A percentile compares a stretch with the other conserved stretches of the same genome.
These are phyloP conservation scores for Polia nebulosa DNA, from an alignment of 2,888 invertebrate species.

Conservation along the genomic window DNA sequence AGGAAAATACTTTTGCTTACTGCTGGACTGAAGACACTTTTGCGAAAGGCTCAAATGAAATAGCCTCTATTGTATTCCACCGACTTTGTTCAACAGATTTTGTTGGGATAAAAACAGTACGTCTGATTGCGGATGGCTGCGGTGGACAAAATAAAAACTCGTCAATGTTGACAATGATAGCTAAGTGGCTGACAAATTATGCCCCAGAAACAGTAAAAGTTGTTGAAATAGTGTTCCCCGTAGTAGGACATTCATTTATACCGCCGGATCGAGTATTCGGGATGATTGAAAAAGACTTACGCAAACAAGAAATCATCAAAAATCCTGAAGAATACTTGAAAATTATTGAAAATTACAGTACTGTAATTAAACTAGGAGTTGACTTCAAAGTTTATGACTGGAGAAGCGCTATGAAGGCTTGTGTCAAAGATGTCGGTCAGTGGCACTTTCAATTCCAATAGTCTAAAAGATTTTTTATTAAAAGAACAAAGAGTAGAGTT, in stretches of 20 bases:
- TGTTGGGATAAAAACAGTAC: constrained; percentile 49
- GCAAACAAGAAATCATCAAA: constrained; percentile 54
- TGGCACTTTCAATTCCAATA: constrained; percentile 43
- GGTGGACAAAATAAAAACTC: constrained; percentile 71
- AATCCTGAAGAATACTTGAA: constrained; percentile 61
- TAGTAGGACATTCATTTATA: constrained; percentile 60
- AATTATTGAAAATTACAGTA: constrained; percentile 48
- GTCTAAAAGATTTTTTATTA: constrained; percentile 40
- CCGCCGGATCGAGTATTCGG: no score
- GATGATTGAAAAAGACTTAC: constrained; percentile 39
- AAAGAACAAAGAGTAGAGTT: constrained; percentile 35
- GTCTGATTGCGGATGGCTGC: constrained; percentile 70
- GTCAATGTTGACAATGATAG: constrained; percentile 62
- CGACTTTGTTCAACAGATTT: constrained; percentile 47
- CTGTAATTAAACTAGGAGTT: constrained; percentile 42
- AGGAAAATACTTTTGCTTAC: constrained; percentile 65
- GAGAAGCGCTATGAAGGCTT: constrained; percentile 45
- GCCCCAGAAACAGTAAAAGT: constrained; percentile 54
- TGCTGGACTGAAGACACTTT: constrained; percentile 55
- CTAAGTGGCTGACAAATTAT: constrained; percentile 55
- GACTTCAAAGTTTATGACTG: constrained; percentile 53
- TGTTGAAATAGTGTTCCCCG: constrained; percentile 62
- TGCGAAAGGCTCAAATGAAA: constrained; percentile 47
- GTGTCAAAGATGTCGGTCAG: constrained; percentile 54
- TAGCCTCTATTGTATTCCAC: constrained; percentile 53